These are phyloP conservation scores for Drosophila chauvacae DNA, from an alignment of 1,140 invertebrate species.

Conservation along the genomic window DNA sequence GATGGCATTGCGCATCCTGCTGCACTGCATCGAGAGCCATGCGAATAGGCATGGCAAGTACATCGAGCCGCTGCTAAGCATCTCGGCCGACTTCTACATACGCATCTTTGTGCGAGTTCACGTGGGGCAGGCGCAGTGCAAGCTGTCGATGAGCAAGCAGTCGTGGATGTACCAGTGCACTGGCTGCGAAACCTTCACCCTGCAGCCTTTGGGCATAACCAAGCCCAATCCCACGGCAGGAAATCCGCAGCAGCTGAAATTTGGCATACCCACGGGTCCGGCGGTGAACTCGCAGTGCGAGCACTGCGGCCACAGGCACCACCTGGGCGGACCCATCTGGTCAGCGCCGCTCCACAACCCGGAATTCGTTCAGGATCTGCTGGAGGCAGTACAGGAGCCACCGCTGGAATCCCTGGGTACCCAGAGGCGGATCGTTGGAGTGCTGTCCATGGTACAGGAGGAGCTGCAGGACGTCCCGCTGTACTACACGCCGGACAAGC, in stretches of 20 bases:
- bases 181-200: conserved; percentile 91
- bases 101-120: conserved; percentile 96
- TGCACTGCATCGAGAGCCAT: conserved; percentile 95
- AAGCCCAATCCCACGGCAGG: conserved; percentile 86
- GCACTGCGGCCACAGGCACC: conserved; percentile 91
- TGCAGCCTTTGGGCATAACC: conserved; percentile 91
- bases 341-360: conserved; percentile 92
- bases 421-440: conserved; percentile 90
- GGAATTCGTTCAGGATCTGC: conserved; percentile 89
- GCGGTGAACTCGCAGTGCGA: conserved; percentile 88
- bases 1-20: conserved; percentile 96
- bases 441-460: conserved; percentile 89
- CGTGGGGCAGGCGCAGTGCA: conserved; percentile 92
- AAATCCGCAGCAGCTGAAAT: conserved; percentile 87
- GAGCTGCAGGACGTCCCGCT: conserved; percentile 94
- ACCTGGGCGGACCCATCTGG: conserved; percentile 98
- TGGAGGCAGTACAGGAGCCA: conserved; percentile 84
- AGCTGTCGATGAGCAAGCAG: conserved; percentile 92
- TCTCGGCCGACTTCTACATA: conserved; percentile 99
- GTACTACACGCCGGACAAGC: conserved; percentile 91
- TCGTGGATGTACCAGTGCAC: conserved; percentile 95
- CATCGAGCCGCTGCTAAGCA: conserved; percentile 94
- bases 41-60: conserved; percentile 97
- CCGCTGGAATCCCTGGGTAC: conserved; percentile 87
- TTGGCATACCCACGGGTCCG: conserved; percentile 88